Conservation (phyloP, 1,140 invertebrate species). For the Armadillidium nasatum region DNA sequence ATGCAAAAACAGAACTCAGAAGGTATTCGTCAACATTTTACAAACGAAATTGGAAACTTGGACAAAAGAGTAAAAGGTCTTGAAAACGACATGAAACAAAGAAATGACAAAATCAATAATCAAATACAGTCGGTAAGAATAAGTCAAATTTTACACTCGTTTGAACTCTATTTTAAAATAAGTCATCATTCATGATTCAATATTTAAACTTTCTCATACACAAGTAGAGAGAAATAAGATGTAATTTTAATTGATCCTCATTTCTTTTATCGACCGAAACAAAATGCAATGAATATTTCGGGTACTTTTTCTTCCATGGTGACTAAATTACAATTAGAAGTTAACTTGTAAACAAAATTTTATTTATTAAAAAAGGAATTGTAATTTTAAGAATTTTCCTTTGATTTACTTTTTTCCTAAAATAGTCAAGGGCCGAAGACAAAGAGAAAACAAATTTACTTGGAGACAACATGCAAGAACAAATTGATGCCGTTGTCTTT, state of each 20-base stretch:
- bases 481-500: constrained; percentile 19
- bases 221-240: too few species aligned
- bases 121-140: constrained; percentile 19
- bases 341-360: too few species aligned
- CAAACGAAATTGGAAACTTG: constrained; percentile 17
- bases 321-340: too few species aligned
- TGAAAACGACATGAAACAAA: constrained; percentile 13
- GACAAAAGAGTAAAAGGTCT: background rate
- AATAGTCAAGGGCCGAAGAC: constrained; percentile 8
- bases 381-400: background rate
- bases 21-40: constrained; percentile 17
- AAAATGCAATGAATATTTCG: too few species aligned
- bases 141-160: too few species aligned
- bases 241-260: too few species aligned
- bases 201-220: too few species aligned
- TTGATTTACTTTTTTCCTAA: background rate
- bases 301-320: too few species aligned
- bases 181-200: too few species aligned
- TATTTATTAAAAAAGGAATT: too few species aligned
- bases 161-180: too few species aligned
- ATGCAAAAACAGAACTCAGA: constrained; percentile 16
- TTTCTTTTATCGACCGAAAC: too few species aligned
- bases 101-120: constrained; percentile 19
- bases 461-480: constrained; percentile 4
- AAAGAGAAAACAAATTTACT: background rate